phyloP scores from a whole-genome alignment of 2,888 invertebrate genomes.

The Monochamus alternatus region DNA sequence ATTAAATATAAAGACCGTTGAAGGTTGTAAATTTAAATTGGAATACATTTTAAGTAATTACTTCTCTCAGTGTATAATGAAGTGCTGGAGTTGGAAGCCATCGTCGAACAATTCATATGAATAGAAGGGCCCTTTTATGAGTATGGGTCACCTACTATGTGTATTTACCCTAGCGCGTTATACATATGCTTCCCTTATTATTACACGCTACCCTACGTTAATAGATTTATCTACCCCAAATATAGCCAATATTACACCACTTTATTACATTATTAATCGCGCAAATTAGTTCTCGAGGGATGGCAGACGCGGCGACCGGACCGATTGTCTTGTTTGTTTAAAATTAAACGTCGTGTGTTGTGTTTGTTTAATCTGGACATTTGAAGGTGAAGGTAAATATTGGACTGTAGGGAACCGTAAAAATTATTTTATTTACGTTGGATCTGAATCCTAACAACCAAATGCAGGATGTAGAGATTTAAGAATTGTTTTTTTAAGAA shows the following conservation, averaged over 20 bases:
- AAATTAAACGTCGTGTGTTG: slow-evolving; percentile 12
- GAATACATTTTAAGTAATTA: background rate
- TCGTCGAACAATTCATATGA: slow-evolving; percentile 20
- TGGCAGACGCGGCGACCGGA: slow-evolving; percentile 39
- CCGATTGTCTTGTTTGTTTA: slow-evolving; percentile 32
- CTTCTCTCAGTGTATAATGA: background rate
- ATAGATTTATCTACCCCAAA: slow-evolving; percentile 69
- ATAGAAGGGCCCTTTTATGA: slow-evolving; percentile 32
- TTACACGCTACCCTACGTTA: slow-evolving; percentile 60
- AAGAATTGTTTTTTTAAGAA: too few relatives aligned
- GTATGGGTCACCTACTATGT: slow-evolving; percentile 32
- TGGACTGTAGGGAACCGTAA: too few relatives aligned
- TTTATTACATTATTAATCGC: slow-evolving; percentile 71
- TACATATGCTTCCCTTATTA: slow-evolving; percentile 62
- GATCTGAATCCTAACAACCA: too few relatives aligned
- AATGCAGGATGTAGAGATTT: too few relatives aligned
- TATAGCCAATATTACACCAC: slow-evolving; percentile 70
- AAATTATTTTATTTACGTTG: too few relatives aligned
- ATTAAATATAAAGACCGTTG: too few relatives aligned
- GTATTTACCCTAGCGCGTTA: slow-evolving; percentile 42
- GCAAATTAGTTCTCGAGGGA: slow-evolving; percentile 67
- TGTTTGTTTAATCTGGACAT: background rate
- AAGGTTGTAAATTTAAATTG: too few relatives aligned
- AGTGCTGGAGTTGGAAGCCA: slow-evolving; percentile 15
- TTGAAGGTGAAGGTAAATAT: too few relatives aligned